Conservation (phyloP, 2,113 vertebrate species). For the Scomber scombrus region DNA sequence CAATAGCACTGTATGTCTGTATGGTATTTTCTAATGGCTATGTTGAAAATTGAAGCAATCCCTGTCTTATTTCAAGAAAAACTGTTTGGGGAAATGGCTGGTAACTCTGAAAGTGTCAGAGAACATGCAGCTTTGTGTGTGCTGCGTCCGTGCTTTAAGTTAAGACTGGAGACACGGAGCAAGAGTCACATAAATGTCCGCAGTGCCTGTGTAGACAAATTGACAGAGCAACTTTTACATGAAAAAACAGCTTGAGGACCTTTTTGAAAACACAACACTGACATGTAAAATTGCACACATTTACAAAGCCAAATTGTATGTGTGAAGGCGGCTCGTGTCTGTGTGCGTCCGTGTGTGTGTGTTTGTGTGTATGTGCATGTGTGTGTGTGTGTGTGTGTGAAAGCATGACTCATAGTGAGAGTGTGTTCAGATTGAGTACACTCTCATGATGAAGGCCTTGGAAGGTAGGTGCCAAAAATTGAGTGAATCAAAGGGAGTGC, state of each 20-base stretch:
- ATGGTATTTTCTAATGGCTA: too few species aligned
- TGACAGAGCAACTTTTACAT: background rate
- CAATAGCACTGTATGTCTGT: too few species aligned
- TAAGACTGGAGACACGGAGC: background rate
- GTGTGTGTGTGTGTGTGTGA: background rate
- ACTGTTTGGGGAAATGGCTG: too few species aligned
- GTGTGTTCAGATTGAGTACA: background rate
- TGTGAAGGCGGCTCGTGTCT: background rate
- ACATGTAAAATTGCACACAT: slow-evolving; percentile 11
- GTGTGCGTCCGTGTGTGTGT: too few species aligned
- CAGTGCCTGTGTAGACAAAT: background rate
- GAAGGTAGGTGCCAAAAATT: background rate
- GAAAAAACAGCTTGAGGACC: background rate
- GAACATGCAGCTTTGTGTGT: too few species aligned
- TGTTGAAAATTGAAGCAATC: too few species aligned
- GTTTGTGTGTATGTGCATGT: too few species aligned
- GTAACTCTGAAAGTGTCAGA: too few species aligned
- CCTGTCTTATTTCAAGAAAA: too few species aligned
- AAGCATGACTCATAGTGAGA: background rate
- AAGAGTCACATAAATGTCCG: background rate
- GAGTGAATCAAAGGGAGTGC: background rate
- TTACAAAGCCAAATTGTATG: slow-evolving; percentile 1
- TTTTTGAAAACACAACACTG: background rate
- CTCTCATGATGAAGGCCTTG: background rate
- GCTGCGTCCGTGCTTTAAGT: too few species aligned